Conservation (phyloP, 2,113 vertebrate genomes). For the Lophius piscatorius region DNA sequence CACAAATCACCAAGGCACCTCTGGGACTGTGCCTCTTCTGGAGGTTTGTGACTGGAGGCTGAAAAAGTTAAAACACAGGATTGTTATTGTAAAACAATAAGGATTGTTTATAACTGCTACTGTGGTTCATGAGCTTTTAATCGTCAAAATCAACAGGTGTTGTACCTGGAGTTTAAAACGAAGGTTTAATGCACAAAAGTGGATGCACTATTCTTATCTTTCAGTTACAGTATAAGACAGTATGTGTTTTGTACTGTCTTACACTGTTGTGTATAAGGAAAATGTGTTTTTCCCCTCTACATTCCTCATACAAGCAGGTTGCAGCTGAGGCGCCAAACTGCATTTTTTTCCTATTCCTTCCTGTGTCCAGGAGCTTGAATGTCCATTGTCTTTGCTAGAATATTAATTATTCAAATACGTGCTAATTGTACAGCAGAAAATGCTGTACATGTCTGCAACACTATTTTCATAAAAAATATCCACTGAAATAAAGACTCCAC, state of each 20-base stretch:
- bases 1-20: conserved; percentile 32
- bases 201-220: too few species aligned
- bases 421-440: conserved; percentile 68
- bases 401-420: conserved; percentile 29
- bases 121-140: conserved; percentile 16
- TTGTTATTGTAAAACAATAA: too few species aligned
- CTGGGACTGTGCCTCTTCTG: background rate
- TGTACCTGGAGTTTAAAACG: conserved; percentile 3
- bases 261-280: background rate
- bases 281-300: background rate
- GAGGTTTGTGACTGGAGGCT: background rate
- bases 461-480: conserved; percentile 78
- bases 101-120: too few species aligned
- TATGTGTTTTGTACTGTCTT: too few species aligned
- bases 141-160: background rate
- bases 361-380: conserved; percentile 5
- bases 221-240: too few species aligned
- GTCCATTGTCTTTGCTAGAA: conserved; percentile 34
- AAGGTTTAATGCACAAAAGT: background rate
- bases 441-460: conserved; percentile 69
- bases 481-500: conserved; percentile 74
- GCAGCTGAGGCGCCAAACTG: conserved; percentile 16
- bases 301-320: conserved; percentile 20
- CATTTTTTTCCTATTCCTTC: conserved; percentile 22
- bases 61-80: background rate